Conservation (phyloP, 2,113 vertebrate genomes). For the Anarhynchus alexandrinus region DNA sequence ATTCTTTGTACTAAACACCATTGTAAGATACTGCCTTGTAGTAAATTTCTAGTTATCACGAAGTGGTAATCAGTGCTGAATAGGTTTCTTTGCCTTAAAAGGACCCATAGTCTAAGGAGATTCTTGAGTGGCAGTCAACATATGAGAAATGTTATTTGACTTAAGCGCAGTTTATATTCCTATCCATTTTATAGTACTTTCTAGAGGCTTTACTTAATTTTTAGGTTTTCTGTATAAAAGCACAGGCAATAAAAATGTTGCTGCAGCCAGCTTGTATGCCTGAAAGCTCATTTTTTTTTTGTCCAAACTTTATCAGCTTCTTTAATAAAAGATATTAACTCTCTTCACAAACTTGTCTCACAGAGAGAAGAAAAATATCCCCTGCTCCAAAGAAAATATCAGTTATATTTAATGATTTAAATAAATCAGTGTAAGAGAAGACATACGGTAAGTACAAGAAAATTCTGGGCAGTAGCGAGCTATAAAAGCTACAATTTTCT, state of each 20-base stretch:
- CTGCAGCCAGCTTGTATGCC: background rate
- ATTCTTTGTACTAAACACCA: background rate
- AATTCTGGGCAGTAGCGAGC: background rate
- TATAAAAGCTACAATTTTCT: background rate
- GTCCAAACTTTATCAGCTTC: constrained; percentile 4
- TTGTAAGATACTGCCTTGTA: background rate
- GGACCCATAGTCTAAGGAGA: background rate
- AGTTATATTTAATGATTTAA: background rate
- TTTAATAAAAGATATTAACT: constrained; percentile 32
- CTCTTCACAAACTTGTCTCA: background rate
- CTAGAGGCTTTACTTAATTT: background rate
- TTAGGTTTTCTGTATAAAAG: background rate
- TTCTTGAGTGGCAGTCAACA: background rate
- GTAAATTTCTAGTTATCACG: background rate
- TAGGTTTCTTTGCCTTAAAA: background rate
- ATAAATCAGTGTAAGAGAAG: background rate
- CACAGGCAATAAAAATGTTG: background rate
- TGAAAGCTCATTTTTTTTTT: constrained; percentile 8
- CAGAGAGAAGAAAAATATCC: background rate
- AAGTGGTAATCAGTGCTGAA: background rate
- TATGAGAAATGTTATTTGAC: background rate
- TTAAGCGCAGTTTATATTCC: background rate
- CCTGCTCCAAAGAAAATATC: background rate
- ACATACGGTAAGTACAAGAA: background rate
- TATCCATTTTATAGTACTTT: background rate